Conservation (phyloP, 30 jellyfish, hydroid and myxozoan species). For the Phacellophora camtschatica region DNA sequence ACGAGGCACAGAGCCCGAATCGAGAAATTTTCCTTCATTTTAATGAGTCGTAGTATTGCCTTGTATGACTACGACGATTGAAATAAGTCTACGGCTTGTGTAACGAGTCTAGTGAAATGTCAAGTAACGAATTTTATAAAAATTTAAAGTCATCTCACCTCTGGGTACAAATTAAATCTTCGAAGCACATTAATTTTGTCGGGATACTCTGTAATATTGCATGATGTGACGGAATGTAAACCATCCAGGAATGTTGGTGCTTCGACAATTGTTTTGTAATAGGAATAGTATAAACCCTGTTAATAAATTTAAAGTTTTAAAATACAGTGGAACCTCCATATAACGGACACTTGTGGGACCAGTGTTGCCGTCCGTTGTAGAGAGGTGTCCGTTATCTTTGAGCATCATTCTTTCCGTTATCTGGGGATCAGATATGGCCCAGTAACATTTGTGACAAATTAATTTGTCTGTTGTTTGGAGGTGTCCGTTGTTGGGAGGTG, state of each 20-base stretch:
- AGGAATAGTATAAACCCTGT: constrained; percentile 94
- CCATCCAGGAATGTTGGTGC: constrained; percentile 82
- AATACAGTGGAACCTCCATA: too few relatives aligned
- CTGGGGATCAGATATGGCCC: too few relatives aligned
- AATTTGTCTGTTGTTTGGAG: too few relatives aligned
- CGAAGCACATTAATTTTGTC: constrained; percentile 82
- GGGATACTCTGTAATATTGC: constrained; percentile 95
- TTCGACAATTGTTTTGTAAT: constrained; percentile 86
- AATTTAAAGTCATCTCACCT: constrained; percentile 34
- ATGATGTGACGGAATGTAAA: constrained; percentile 50
- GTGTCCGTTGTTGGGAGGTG: too few relatives aligned
- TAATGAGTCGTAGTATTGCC: background rate
- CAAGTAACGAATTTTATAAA: background rate
- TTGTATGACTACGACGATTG: too few relatives aligned
- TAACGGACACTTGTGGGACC: too few relatives aligned
- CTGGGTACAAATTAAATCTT: constrained; percentile 93
- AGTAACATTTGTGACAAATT: too few relatives aligned
- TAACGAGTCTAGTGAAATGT: background rate
- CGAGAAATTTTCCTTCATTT: background rate
- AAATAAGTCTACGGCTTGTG: too few relatives aligned
- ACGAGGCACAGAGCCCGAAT: background rate
- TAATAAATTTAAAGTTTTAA: too few relatives aligned
- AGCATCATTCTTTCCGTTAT: too few relatives aligned
- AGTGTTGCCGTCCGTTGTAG: too few relatives aligned
- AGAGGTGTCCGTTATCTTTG: too few relatives aligned